Percentiles rank a stretch among this genome's conserved stretches.
phyloP scores from a whole-genome alignment of 2,888 invertebrate species.

The Caenorhabditis afra region DNA sequence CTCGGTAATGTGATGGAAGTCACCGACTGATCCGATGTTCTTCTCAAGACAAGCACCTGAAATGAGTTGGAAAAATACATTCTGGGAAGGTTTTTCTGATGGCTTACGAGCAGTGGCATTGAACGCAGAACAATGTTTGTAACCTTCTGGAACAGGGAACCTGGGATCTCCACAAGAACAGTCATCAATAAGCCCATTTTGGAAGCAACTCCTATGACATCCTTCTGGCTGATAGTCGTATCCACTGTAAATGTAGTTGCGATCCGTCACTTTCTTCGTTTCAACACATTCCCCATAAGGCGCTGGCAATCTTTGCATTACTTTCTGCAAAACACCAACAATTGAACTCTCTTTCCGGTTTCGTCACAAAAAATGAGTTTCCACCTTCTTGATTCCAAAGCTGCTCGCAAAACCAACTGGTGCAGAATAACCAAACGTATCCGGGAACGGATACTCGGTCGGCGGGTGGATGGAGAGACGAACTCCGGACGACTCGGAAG shows the following conservation, averaged over 20 bases:
- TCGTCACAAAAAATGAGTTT: conserved; percentile 32
- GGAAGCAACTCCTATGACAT: conserved; percentile 73
- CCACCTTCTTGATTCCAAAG: conserved; percentile 72
- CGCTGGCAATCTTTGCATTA: conserved; percentile 66
- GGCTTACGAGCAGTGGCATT: conserved; percentile 71
- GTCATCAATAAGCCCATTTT: conserved; percentile 66
- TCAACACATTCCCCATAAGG: conserved; percentile 71
- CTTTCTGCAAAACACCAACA: conserved; percentile 61
- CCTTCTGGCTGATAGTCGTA: conserved; percentile 74
- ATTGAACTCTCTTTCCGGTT: not conserved
- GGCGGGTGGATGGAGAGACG: conserved; percentile 71
- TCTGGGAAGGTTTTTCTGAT: not conserved
- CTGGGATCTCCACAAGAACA: conserved; percentile 73
- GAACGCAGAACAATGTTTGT: conserved; percentile 68
- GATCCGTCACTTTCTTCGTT: conserved; percentile 49
- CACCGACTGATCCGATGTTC: conserved; percentile 68
- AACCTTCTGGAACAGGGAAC: conserved; percentile 66
- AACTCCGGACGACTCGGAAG: conserved; percentile 72
- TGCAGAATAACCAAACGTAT: conserved; percentile 73
- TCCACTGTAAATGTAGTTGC: conserved; percentile 64
- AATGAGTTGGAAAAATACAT: not conserved
- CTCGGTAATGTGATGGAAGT: conserved; percentile 72
- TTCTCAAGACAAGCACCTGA: conserved; percentile 68
- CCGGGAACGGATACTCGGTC: conserved; percentile 72
- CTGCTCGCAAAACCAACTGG: conserved; percentile 72